These are phyloP conservation scores for Scaptodrosophila latifasciaeformis DNA, from an alignment of 2,888 invertebrate species.

Conservation along the genomic window DNA sequence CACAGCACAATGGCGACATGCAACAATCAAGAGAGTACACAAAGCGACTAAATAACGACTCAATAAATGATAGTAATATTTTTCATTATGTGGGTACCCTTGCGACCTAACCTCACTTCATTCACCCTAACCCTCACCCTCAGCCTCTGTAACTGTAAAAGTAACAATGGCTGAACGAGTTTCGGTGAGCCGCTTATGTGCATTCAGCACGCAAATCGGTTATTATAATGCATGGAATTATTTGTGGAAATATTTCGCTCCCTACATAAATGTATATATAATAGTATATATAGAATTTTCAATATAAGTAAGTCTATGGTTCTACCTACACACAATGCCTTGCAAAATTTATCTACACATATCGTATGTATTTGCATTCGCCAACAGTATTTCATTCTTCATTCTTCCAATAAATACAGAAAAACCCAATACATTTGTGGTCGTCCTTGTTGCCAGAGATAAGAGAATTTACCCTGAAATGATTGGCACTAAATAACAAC, in stretches of 20 bases:
- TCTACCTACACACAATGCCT: too few species aligned
- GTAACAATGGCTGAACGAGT: too few species aligned
- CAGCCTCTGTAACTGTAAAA: too few species aligned
- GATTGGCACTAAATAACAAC: conserved; percentile 58
- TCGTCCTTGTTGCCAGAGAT: conserved; percentile 28
- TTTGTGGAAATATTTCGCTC: neutral
- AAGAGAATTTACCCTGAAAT: conserved; percentile 46
- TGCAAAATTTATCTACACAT: conserved; percentile 1
- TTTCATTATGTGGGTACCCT: too few species aligned
- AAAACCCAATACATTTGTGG: neutral
- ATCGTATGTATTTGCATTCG: too few species aligned
- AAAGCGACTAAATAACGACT: conserved; percentile 31
- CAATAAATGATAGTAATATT: conserved; percentile 49
- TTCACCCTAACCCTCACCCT: too few species aligned
- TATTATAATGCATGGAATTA: conserved; percentile 66
- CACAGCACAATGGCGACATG: neutral
- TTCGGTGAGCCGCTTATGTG: neutral
- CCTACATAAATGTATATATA: neutral
- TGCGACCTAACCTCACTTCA: too few species aligned
- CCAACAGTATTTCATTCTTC: too few species aligned
- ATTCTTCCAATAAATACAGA: neutral
- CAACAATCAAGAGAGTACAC: neutral
- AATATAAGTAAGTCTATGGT: too few species aligned
- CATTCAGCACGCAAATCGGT: conserved; percentile 56
- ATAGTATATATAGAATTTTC: too few species aligned